Conservation (phyloP, 2,113 vertebrate genomes). For the Cyphomyrus plagiostoma region DNA sequence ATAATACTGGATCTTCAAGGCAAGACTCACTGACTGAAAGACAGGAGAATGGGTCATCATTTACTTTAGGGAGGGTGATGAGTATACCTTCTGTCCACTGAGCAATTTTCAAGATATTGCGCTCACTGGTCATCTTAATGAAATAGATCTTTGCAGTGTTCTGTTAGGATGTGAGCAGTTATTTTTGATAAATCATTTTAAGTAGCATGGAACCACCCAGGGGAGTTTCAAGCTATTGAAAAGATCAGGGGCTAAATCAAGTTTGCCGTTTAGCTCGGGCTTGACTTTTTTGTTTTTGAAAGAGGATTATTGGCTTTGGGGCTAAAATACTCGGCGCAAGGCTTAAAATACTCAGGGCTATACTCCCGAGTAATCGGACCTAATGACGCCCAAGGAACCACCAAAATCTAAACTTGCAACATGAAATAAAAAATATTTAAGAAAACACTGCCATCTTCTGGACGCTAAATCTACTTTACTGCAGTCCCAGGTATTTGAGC, state of each 20-base stretch:
- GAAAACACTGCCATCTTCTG: constrained; percentile 10
- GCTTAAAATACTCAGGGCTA: too few species aligned
- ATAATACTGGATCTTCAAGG: neutral
- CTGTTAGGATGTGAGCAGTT: neutral
- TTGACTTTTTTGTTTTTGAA: too few species aligned
- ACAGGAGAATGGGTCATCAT: neutral
- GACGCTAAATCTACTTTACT: neutral
- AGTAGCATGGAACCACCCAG: neutral
- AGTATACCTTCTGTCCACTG: neutral
- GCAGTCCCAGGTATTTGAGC: neutral
- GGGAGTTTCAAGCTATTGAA: too few species aligned
- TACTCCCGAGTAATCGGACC: too few species aligned
- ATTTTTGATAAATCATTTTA: neutral
- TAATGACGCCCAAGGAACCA: neutral
- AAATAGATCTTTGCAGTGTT: neutral
- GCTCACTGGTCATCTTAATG: neutral
- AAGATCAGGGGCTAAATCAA: too few species aligned
- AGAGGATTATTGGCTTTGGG: too few species aligned
- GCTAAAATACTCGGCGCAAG: too few species aligned
- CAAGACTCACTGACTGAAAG: neutral
- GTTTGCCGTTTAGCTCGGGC: too few species aligned
- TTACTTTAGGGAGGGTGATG: neutral
- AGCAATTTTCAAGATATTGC: neutral
- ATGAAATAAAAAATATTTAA: neutral
- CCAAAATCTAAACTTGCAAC: neutral